Conservation (phyloP, 2,113 vertebrate species). For the zebrafish (Danio rerio) region GRCz12tu NC_133198.1:24662501-24663000, state of each 20-base stretch:
- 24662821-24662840: not conserved
- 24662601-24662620: too few relatives aligned
- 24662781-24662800: not conserved
- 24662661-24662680: too few relatives aligned
- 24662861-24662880: not conserved
- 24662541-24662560: too few relatives aligned
- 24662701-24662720: too few relatives aligned
- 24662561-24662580: too few relatives aligned
- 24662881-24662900: not conserved
- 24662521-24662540: too few relatives aligned
- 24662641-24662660: too few relatives aligned
- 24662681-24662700: too few relatives aligned
- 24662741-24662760: not conserved
- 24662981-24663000: slow-evolving; percentile 22
- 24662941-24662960: slow-evolving; percentile 1
- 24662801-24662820: not conserved
- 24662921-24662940: not conserved
- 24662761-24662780: not conserved
- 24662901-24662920: not conserved
- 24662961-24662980: slow-evolving; percentile 4
- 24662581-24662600: too few relatives aligned
- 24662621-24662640: too few relatives aligned
- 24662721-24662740: too few relatives aligned
- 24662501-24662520: too few relatives aligned
- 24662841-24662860: not conserved